Conservation (phyloP, 2,113 vertebrate species). For the Acinonyx jubatus region DNA sequence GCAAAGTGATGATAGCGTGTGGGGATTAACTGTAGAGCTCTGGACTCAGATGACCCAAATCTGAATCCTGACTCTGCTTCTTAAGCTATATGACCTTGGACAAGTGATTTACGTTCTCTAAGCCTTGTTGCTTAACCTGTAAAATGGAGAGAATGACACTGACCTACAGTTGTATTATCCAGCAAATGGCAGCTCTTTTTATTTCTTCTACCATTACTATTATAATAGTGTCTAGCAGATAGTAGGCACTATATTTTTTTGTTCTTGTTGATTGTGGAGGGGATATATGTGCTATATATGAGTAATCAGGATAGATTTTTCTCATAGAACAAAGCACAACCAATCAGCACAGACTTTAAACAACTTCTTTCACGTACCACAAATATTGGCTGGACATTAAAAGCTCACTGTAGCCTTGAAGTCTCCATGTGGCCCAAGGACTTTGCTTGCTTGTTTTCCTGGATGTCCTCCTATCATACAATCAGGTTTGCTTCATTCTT, state of each 20-base stretch:
- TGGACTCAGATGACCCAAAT: background rate
- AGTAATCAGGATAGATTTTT: constrained; percentile 8
- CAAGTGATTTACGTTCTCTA: background rate
- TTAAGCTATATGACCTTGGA: background rate
- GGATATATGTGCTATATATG: background rate
- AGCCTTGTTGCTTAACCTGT: background rate
- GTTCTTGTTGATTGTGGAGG: background rate
- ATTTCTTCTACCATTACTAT: background rate
- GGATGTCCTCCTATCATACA: background rate
- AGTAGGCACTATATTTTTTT: background rate
- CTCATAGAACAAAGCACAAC: background rate
- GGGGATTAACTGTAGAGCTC: background rate
- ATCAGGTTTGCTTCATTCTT: background rate
- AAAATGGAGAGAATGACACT: background rate
- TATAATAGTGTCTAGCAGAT: background rate
- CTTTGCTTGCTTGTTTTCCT: constrained; percentile 34
- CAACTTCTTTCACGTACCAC: constrained; percentile 30
- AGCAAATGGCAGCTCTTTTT: background rate
- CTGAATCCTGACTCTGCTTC: background rate
- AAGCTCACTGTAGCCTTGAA: background rate
- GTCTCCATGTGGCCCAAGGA: background rate
- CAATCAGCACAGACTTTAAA: background rate
- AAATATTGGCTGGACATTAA: constrained; percentile 59
- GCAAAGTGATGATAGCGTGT: background rate
- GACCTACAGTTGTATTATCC: background rate